Percentiles rank a stretch among this genome's conserved stretches.
These are phyloP conservation scores for Magallana nippona DNA, from an alignment of 2,888 invertebrate species.

Conservation along the genomic window DNA sequence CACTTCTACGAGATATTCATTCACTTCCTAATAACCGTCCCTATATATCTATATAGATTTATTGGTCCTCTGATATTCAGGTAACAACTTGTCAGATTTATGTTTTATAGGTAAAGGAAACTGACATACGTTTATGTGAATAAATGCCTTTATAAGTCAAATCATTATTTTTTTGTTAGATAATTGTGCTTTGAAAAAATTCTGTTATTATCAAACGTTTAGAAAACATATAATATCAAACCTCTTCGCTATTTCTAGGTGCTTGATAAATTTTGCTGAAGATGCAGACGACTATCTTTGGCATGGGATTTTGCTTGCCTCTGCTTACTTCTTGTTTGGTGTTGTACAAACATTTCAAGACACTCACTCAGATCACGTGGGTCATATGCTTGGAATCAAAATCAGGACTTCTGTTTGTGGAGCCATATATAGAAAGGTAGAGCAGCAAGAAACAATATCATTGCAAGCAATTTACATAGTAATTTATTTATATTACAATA, in stretches of 20 bases:
- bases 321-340: background rate
- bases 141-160: background rate
- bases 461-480: background rate
- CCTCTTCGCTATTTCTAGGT: background rate
- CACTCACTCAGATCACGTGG: background rate
- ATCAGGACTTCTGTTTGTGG: conserved; percentile 17
- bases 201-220: background rate
- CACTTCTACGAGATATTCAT: background rate
- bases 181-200: background rate
- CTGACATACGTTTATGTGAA: background rate
- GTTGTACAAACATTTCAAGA: background rate
- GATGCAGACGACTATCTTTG: conserved; percentile 1
- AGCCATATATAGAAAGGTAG: conserved; percentile 30
- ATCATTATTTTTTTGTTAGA: too few species aligned
- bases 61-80: background rate
- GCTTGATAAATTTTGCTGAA: conserved; percentile 35
- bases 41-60: background rate
- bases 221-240: too few species aligned
- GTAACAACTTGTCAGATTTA: background rate
- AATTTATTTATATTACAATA: background rate
- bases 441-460: background rate
- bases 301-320: conserved; percentile 33
- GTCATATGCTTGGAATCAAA: conserved; percentile 1
- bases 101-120: background rate
- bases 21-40: background rate